Conservation (phyloP, 2,888 invertebrate species). For the Chironomus riparius region DNA sequence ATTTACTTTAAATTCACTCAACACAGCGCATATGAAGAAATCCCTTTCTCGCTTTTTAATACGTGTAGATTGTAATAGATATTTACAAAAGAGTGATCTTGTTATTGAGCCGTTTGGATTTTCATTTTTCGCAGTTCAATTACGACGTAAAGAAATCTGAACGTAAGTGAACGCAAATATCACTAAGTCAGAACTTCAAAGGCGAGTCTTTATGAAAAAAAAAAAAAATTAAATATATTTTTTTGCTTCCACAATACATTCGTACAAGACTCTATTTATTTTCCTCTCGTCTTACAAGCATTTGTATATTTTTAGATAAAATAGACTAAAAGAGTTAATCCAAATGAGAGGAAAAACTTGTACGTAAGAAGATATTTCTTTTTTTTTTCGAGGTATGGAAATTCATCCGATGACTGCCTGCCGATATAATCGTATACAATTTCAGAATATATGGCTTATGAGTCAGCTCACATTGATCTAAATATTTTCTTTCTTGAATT, state of each 20-base stretch:
- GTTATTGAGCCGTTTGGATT: not conserved
- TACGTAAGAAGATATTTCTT: not conserved
- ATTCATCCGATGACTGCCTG: not conserved
- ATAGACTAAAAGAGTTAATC: not conserved
- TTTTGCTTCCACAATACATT: not conserved
- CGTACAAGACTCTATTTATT: not conserved
- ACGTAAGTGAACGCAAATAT: not conserved
- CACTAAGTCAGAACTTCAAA: not conserved
- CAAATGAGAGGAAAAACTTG: not conserved
- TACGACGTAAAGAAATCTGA: not conserved
- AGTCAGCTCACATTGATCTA: too few species aligned
- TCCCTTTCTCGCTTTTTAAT: not conserved
- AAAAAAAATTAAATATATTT: too few species aligned
- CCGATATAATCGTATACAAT: not conserved
- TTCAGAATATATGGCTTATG: too few species aligned
- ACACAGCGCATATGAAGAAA: not conserved
- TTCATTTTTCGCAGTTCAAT: not conserved
- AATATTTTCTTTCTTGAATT: too few species aligned
- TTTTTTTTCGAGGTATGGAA: not conserved
- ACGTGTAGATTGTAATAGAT: too few species aligned
- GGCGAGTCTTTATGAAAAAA: not conserved
- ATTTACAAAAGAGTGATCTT: too few species aligned
- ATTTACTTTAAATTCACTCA: too few species aligned
- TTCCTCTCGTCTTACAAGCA: not conserved
- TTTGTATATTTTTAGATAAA: not conserved